Conservation (phyloP, 2,113 vertebrate genomes). For the Lampris megalopsis region DNA sequence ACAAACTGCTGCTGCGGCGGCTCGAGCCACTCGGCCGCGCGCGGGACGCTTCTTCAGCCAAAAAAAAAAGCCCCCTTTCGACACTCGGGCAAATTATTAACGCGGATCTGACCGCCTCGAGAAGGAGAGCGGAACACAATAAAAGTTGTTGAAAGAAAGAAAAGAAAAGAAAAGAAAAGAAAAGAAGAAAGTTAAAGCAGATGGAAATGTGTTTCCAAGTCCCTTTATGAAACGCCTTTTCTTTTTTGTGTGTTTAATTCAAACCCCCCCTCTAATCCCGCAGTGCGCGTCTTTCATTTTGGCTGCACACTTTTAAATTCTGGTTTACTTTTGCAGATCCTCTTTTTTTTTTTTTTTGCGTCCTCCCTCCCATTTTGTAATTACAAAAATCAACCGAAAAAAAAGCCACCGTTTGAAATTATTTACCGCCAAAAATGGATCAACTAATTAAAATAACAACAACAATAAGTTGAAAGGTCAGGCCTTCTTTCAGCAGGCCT, state of each 20-base stretch:
- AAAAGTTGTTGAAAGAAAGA: slow-evolving; percentile 61
- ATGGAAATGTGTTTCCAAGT: too few species aligned
- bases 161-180: slow-evolving; percentile 24
- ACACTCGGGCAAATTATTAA: slow-evolving; percentile 72
- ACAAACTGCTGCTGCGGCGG: slow-evolving; percentile 49
- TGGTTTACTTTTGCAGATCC: not conserved
- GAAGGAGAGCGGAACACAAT: slow-evolving; percentile 41
- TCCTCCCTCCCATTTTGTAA: slow-evolving; percentile 34
- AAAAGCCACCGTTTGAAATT: slow-evolving; percentile 15
- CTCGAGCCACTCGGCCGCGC: slow-evolving; percentile 73
- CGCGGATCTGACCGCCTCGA: slow-evolving; percentile 46
- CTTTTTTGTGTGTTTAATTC: too few species aligned
- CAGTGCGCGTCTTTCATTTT: too few species aligned
- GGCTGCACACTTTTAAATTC: not conserved
- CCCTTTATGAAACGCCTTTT: too few species aligned
- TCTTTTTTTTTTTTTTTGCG: slow-evolving; percentile 30
- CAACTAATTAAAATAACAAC: slow-evolving; percentile 1
- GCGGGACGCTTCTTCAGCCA: not conserved
- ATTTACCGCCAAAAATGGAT: slow-evolving; percentile 40
- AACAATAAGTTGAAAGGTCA: not conserved
- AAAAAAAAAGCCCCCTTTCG: slow-evolving; percentile 52
- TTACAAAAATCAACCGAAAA: slow-evolving; percentile 36
- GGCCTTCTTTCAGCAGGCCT: slow-evolving; percentile 31
- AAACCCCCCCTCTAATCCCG: too few species aligned
- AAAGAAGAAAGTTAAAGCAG: not conserved